These are phyloP conservation scores for Oncorhynchus keta DNA, from an alignment of 2,113 vertebrate genomes.

Conservation along the genomic window DNA sequence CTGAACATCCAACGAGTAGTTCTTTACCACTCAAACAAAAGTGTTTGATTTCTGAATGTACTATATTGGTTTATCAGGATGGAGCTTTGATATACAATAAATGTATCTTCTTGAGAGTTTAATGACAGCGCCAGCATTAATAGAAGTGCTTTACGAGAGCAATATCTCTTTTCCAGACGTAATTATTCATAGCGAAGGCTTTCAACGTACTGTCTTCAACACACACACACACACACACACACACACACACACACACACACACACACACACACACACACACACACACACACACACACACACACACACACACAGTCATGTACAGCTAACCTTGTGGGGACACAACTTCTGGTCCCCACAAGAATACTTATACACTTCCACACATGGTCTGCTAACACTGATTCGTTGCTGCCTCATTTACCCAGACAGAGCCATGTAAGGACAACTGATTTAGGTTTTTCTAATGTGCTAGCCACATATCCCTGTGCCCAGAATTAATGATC, in stretches of 20 bases:
- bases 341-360: no score
- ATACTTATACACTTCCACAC: no score
- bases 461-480: constrained; percentile 35
- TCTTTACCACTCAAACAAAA: no score
- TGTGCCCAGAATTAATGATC: constrained; percentile 14
- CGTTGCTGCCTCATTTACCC: constrained; percentile 48
- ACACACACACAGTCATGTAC: no score
- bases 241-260: no score
- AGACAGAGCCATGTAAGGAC: constrained; percentile 40
- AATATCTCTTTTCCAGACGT: constrained; percentile 48
- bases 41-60: not conserved
- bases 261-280: not conserved
- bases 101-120: constrained; percentile 37
- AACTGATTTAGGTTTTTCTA: constrained; percentile 40
- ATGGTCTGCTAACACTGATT: constrained; percentile 59
- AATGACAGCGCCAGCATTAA: constrained; percentile 49
- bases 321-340: no score
- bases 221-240: no score
- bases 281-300: not conserved
- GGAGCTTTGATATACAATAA: not conserved
- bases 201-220: constrained; percentile 65
- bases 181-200: constrained; percentile 55
- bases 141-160: constrained; percentile 28
- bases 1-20: not conserved
- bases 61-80: not conserved